Conservation (phyloP, 2,113 vertebrate species). For the Sapayoa aenigma region DNA sequence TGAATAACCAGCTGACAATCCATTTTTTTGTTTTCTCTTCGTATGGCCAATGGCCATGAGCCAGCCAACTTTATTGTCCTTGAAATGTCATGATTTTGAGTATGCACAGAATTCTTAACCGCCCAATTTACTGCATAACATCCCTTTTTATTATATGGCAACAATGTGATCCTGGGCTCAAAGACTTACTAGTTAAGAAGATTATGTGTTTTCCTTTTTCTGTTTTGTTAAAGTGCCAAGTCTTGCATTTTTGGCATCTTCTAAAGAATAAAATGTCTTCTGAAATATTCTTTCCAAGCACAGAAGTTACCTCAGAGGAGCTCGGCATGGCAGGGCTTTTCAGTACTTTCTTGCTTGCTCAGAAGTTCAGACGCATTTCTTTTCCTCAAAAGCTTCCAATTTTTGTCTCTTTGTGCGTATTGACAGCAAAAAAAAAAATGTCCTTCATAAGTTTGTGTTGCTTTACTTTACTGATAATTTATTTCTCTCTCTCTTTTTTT, state of each 20-base stretch:
- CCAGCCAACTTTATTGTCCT: constrained; percentile 75
- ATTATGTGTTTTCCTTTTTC: constrained; percentile 74
- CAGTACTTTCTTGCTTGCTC: constrained; percentile 53
- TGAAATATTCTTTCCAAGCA: constrained; percentile 69
- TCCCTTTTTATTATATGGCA: constrained; percentile 73
- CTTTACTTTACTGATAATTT: constrained; percentile 45
- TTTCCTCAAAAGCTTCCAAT: constrained; percentile 68
- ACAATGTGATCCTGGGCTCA: constrained; percentile 71
- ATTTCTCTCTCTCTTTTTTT: not conserved
- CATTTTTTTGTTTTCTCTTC: constrained; percentile 48
- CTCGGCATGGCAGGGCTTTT: constrained; percentile 54
- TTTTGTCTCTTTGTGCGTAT: constrained; percentile 54
- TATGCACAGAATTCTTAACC: constrained; percentile 72
- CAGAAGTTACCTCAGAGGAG: constrained; percentile 72
- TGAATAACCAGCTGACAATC: constrained; percentile 73
- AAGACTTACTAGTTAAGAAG: constrained; percentile 75
- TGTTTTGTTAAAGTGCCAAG: constrained; percentile 75
- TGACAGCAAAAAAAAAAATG: constrained; percentile 42
- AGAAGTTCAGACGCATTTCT: constrained; percentile 65
- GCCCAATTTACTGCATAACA: constrained; percentile 74
- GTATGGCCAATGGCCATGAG: constrained; percentile 67
- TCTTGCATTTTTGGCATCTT: constrained; percentile 72
- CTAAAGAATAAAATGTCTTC: constrained; percentile 72
- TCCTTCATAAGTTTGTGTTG: constrained; percentile 56
- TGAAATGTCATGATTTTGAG: constrained; percentile 74